Conservation (phyloP, 1,140 invertebrate species). For the Periplaneta americana region DNA sequence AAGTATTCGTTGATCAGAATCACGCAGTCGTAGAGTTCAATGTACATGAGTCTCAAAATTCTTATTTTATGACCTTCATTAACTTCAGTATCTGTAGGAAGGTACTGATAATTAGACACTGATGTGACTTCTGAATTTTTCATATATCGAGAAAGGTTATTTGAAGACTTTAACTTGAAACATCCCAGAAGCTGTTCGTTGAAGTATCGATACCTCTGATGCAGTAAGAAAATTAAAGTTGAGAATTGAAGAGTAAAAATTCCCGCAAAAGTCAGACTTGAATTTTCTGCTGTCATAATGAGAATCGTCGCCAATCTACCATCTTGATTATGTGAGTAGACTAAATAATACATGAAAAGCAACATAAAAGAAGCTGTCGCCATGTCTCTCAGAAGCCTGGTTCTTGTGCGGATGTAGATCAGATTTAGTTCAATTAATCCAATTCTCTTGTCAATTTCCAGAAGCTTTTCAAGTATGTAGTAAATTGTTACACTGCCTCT, state of each 20-base stretch:
- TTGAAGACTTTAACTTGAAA: not conserved
- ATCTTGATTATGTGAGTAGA: not conserved
- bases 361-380: not conserved
- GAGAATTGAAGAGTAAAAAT: not conserved
- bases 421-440: not conserved
- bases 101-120: not conserved
- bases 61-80: not conserved
- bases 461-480: not conserved
- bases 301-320: no score
- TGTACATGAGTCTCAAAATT: not conserved
- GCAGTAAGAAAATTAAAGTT: not conserved
- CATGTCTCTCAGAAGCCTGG: not conserved
- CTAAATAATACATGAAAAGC: not conserved
- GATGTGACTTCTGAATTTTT: no score
- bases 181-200: not conserved
- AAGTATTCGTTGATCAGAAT: not conserved
- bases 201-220: not conserved
- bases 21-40: not conserved
- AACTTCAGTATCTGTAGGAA: not conserved
- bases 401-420: not conserved
- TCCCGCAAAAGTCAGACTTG: not conserved
- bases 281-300: no score
- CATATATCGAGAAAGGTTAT: no score
- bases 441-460: not conserved
- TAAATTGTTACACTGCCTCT: not conserved